A percentile compares a stretch with the other conserved stretches of the same genome.
phyloP scores from a whole-genome alignment of 1,140 invertebrate species.

The Mesaphorura yosii region DNA sequence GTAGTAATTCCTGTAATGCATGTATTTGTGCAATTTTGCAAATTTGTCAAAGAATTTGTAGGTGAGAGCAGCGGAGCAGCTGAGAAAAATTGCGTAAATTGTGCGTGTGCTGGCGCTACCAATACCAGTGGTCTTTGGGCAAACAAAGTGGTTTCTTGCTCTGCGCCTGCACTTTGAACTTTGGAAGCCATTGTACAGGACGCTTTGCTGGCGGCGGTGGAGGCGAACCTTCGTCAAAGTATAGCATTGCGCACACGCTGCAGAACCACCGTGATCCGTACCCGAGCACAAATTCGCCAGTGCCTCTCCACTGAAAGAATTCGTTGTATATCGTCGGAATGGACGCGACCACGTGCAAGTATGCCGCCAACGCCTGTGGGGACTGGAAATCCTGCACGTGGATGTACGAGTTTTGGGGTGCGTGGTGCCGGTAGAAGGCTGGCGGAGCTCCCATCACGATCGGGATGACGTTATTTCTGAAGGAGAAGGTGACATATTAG shows the following conservation, averaged over 20 bases:
- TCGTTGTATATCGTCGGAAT: conserved; percentile 31
- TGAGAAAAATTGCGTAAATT: too few species aligned
- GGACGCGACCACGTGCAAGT: conserved; percentile 39
- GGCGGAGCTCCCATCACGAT: conserved; percentile 51
- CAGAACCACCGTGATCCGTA: conserved; percentile 30
- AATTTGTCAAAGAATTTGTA: too few species aligned
- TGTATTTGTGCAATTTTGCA: too few species aligned
- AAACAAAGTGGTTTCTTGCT: too few species aligned
- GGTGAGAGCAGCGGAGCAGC: too few species aligned
- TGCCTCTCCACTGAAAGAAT: conserved; percentile 34
- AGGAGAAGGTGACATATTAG: too few species aligned
- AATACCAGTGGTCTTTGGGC: too few species aligned
- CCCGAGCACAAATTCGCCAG: conserved; percentile 25
- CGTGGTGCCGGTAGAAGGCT: conserved; percentile 40
- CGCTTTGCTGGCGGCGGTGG: too few species aligned
- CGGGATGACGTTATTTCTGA: conserved; percentile 45
- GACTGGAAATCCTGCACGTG: conserved; percentile 43
- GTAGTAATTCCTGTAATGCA: too few species aligned
- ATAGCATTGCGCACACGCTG: conserved; percentile 29
- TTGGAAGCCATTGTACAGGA: too few species aligned
- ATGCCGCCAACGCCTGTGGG: conserved; percentile 40
- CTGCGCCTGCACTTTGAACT: too few species aligned
- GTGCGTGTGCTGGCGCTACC: too few species aligned
- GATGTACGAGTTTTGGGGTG: conserved; percentile 54
- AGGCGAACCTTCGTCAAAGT: conserved; percentile 9